These are phyloP conservation scores for Gerris lacustris DNA, from an alignment of 2,888 invertebrate genomes.

Conservation along the genomic window DNA sequence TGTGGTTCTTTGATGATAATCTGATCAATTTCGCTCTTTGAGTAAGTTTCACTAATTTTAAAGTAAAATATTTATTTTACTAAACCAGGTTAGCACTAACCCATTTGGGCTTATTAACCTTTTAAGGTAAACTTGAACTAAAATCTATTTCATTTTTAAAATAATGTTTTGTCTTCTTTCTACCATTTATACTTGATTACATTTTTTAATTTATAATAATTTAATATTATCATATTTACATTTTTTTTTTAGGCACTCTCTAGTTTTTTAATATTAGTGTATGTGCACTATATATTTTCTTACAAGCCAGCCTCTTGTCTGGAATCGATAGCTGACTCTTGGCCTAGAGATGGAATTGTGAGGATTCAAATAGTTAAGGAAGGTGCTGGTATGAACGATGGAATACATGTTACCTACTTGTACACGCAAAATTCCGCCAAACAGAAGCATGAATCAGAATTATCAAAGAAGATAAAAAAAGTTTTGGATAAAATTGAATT, in stretches of 20 bases:
- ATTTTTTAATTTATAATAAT: too few relatives aligned
- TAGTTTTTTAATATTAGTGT: slow-evolving; percentile 81
- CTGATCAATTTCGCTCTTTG: too few relatives aligned
- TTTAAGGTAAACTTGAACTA: too few relatives aligned
- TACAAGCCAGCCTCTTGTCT: slow-evolving; percentile 87
- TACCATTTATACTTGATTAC: too few relatives aligned
- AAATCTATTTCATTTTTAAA: neutral
- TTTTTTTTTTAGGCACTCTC: slow-evolving; percentile 52
- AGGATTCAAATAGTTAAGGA: slow-evolving; percentile 74
- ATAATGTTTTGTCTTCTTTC: too few relatives aligned
- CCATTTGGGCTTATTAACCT: too few relatives aligned
- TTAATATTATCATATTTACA: slow-evolving; percentile 29
- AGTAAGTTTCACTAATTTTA: too few relatives aligned
- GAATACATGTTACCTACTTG: neutral
- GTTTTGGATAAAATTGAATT: neutral
- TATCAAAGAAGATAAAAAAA: neutral
- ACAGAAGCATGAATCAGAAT: neutral
- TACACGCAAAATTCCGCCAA: neutral
- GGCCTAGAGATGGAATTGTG: slow-evolving; percentile 92
- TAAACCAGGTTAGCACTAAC: too few relatives aligned
- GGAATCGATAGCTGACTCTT: slow-evolving; percentile 70
- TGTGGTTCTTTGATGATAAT: too few relatives aligned
- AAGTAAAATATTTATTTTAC: too few relatives aligned
- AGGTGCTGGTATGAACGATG: slow-evolving; percentile 41
- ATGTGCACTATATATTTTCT: slow-evolving; percentile 90